phyloP scores from a whole-genome alignment of 2,797 vertebrate species.

The Rhinogobio ventralis region DNA sequence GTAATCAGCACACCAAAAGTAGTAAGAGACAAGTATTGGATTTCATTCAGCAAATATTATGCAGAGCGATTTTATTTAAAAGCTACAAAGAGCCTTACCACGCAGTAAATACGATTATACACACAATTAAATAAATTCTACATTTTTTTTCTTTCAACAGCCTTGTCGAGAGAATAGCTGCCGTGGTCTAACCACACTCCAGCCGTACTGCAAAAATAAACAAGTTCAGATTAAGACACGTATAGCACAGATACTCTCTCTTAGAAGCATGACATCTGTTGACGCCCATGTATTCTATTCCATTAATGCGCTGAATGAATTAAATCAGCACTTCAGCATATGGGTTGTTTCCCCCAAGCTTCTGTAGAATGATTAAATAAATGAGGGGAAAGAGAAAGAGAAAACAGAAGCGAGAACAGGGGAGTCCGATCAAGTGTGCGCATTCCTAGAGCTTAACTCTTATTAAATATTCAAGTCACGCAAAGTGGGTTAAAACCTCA shows the following conservation, averaged over 20 bases:
- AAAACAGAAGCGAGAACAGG: conserved; percentile 24
- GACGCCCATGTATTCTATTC: conserved; percentile 40
- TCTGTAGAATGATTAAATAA: conserved; percentile 65
- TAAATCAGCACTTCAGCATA: conserved; percentile 55
- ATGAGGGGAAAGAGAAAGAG: conserved; percentile 32
- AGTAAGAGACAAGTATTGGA: neutral
- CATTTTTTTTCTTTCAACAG: neutral
- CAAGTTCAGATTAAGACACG: conserved; percentile 19
- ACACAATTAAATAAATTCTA: neutral
- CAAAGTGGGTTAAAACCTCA: conserved; percentile 74
- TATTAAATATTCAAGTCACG: conserved; percentile 73
- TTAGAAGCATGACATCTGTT: conserved; percentile 34
- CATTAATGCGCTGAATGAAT: conserved; percentile 54
- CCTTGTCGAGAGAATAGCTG: neutral
- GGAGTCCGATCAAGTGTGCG: conserved; percentile 32
- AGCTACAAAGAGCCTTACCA: neutral
- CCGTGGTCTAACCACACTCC: neutral
- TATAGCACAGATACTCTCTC: neutral
- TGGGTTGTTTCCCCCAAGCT: conserved; percentile 49
- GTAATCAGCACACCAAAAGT: too few species aligned
- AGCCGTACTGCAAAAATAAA: neutral
- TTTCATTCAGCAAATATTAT: neutral
- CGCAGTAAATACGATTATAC: neutral
- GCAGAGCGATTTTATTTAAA: neutral
- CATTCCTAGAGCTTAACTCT: conserved; percentile 67